phyloP scores from a whole-genome alignment of 2,888 invertebrate species.

The Troides oblongomaculatus region DNA sequence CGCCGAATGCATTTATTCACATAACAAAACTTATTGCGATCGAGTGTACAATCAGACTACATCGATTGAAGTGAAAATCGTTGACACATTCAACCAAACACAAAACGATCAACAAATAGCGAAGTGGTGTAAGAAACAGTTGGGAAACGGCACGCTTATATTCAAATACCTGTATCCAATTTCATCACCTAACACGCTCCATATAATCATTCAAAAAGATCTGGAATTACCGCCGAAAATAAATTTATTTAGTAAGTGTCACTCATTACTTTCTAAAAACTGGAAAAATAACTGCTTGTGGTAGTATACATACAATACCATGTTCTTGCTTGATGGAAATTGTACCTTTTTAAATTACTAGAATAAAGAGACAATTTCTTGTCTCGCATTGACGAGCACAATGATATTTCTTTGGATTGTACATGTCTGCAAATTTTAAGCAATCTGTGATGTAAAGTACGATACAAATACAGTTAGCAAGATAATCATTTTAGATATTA shows the following conservation, averaged over 20 bases:
- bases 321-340: no score
- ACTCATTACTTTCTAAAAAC: neutral
- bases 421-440: no score
- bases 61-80: conserved; percentile 37
- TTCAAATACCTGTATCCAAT: conserved; percentile 52
- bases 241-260: conserved; percentile 58
- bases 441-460: no score
- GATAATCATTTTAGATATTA: no score
- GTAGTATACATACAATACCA: no score
- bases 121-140: conserved; percentile 47
- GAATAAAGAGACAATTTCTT: no score
- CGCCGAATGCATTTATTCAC: conserved; percentile 80
- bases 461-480: no score
- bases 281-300: no score
- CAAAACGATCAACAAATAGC: conserved; percentile 42
- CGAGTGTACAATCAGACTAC: conserved; percentile 39
- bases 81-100: conserved; percentile 50
- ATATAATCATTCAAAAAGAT: conserved; percentile 58
- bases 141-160: conserved; percentile 49
- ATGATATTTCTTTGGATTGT: no score
- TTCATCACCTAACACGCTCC: conserved; percentile 37
- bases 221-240: conserved; percentile 47
- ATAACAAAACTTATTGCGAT: conserved; percentile 47
- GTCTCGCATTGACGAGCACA: no score
- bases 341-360: no score